phyloP scores from a whole-genome alignment of 2,888 invertebrate species.

The Neocrepidodera transversa region DNA sequence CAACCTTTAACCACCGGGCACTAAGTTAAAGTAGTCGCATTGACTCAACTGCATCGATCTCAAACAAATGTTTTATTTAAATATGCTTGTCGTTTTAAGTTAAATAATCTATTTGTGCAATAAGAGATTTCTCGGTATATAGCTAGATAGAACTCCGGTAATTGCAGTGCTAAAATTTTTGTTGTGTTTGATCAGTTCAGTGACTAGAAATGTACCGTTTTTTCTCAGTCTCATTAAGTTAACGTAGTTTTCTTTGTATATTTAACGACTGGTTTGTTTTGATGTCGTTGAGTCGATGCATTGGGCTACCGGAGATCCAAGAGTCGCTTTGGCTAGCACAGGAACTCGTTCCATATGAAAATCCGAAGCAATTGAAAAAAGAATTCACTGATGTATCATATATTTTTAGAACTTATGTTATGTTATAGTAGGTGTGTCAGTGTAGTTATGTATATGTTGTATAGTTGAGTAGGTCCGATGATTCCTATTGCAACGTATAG shows the following conservation, averaged over 20 bases:
- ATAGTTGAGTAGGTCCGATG: conserved; percentile 60
- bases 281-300: conserved; percentile 1
- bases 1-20: conserved; percentile 63
- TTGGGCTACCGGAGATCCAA: conserved; percentile 10
- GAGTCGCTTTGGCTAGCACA: conserved; percentile 36
- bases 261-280: no score
- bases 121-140: neutral
- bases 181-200: no score
- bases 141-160: neutral
- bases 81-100: neutral
- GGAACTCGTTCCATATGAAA: conserved; percentile 39
- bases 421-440: conserved; percentile 58
- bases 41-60: neutral
- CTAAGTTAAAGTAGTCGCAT: conserved; percentile 54
- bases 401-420: conserved; percentile 58
- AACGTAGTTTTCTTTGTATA: no score
- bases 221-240: neutral
- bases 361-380: conserved; percentile 22
- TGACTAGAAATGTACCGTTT: conserved; percentile 1
- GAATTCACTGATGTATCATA: conserved; percentile 53
- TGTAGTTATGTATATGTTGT: conserved; percentile 59
- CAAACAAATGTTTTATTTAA: neutral
- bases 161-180: neutral
- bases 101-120: neutral
- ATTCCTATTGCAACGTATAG: conserved; percentile 64